These are phyloP conservation scores for Poliocrania exsul DNA, from an alignment of 2,797 vertebrate species.

Conservation along the genomic window DNA sequence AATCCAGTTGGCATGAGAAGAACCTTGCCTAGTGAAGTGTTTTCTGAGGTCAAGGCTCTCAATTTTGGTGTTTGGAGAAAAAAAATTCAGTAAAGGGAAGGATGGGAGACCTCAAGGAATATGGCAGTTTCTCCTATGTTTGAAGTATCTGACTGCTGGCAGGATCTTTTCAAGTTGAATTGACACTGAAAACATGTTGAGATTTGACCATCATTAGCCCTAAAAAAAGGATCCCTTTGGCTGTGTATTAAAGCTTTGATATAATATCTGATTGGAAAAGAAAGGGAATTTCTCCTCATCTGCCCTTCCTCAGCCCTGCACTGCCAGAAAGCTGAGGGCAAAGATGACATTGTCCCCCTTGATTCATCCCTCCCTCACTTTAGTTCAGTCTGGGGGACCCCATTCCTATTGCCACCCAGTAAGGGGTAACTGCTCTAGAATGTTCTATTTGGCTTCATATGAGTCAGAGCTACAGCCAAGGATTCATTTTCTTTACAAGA, in stretches of 20 bases:
- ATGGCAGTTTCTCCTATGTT: conserved; percentile 43
- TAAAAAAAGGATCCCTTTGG: conserved; percentile 57
- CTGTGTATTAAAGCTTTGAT: conserved; percentile 38
- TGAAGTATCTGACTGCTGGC: conserved; percentile 56
- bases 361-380: neutral
- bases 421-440: neutral
- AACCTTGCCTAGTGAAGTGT: neutral
- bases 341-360: neutral
- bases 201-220: conserved; percentile 69
- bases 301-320: neutral
- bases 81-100: neutral
- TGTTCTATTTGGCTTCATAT: neutral
- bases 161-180: conserved; percentile 37
- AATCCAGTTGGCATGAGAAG: conserved; percentile 37
- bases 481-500: conserved; percentile 14
- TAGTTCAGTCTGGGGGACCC: neutral
- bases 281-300: conserved; percentile 11
- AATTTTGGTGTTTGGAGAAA: conserved; percentile 28
- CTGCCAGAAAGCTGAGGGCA: neutral
- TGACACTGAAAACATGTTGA: conserved; percentile 65
- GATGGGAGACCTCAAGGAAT: conserved; percentile 47
- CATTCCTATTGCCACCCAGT: fast-evolving
- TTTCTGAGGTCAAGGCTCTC: conserved; percentile 33
- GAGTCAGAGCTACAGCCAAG: neutral
- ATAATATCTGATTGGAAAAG: conserved; percentile 36